phyloP scores from a whole-genome alignment of 2,797 vertebrate species.

The Petrocephalus sullivani region DNA sequence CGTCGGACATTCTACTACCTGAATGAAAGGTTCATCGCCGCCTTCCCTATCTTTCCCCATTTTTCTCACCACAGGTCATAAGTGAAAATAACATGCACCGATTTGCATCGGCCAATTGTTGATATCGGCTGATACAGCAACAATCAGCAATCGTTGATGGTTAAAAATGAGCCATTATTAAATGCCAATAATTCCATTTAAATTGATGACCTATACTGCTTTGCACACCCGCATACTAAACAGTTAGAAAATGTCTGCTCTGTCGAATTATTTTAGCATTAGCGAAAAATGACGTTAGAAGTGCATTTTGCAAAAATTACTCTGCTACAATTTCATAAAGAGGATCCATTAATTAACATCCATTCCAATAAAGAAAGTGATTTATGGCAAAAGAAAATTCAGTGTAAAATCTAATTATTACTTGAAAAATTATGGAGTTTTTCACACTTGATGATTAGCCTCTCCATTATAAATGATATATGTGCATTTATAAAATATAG shows the following conservation, averaged over 20 bases:
- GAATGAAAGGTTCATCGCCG: conserved; percentile 51
- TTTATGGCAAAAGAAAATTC: too few species aligned
- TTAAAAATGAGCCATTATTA: background rate
- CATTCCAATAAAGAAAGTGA: too few species aligned
- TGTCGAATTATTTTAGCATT: background rate
- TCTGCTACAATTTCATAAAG: background rate
- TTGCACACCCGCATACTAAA: background rate
- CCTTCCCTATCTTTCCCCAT: background rate
- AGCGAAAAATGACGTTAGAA: background rate
- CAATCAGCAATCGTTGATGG: background rate
- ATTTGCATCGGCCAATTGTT: background rate
- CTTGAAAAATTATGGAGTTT: too few species aligned
- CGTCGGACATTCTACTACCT: conserved; percentile 47
- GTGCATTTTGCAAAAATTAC: background rate
- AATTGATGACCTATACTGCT: background rate
- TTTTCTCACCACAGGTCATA: background rate
- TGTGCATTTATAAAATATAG: background rate
- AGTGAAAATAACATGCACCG: background rate
- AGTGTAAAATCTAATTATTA: too few species aligned
- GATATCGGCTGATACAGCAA: background rate
- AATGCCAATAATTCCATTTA: background rate
- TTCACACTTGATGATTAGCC: too few species aligned
- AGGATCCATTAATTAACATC: background rate
- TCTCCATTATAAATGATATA: background rate
- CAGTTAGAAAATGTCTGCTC: background rate